phyloP scores from a whole-genome alignment of 30 jellyfish, hydroid and myxozoan genomes.

The Aurelia sp. region DNA sequence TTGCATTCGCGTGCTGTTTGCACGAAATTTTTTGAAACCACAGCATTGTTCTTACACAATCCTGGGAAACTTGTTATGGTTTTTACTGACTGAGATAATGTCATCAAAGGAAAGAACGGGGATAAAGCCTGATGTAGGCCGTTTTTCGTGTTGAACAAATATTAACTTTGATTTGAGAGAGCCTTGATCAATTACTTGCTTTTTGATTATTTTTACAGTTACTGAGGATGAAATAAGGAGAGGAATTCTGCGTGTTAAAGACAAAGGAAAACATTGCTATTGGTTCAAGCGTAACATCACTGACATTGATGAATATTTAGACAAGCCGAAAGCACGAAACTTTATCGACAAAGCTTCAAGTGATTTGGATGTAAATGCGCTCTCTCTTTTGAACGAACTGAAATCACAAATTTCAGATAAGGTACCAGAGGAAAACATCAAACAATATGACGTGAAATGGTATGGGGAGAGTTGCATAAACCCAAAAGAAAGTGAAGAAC shows the following conservation, averaged over 20 bases:
- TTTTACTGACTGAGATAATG: no score
- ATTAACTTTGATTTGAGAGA: no score
- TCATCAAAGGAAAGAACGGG: no score
- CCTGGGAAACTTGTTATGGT: no score
- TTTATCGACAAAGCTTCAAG: slow-evolving; percentile 69
- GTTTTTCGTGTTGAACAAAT: no score
- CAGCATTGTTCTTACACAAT: no score
- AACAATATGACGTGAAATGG: slow-evolving; percentile 75
- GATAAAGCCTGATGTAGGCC: no score
- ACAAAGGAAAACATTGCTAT: slow-evolving; percentile 62
- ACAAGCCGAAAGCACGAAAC: slow-evolving; percentile 59
- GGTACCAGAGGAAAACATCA: slow-evolving; percentile 48
- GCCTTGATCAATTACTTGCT: no score
- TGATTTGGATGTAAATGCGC: slow-evolving; percentile 80
- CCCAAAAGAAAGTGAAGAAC: slow-evolving; percentile 56
- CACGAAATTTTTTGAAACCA: no score
- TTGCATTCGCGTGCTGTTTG: no score
- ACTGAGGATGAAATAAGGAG: slow-evolving; percentile 88
- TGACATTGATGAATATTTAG: slow-evolving; percentile 55
- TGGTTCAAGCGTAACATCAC: slow-evolving; percentile 88
- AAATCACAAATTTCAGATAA: slow-evolving; percentile 33
- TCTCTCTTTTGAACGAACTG: slow-evolving; percentile 43
- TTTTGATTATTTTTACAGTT: slow-evolving; percentile 24
- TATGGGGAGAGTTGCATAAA: slow-evolving; percentile 67
- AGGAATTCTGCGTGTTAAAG: slow-evolving; percentile 77